Percentiles rank a stretch among this genome's conserved stretches.
Evolutionary conservation across 2,797 vertebrate genomes (phyloP).

Genomic region (Poeciliopsis turneri): DNA sequence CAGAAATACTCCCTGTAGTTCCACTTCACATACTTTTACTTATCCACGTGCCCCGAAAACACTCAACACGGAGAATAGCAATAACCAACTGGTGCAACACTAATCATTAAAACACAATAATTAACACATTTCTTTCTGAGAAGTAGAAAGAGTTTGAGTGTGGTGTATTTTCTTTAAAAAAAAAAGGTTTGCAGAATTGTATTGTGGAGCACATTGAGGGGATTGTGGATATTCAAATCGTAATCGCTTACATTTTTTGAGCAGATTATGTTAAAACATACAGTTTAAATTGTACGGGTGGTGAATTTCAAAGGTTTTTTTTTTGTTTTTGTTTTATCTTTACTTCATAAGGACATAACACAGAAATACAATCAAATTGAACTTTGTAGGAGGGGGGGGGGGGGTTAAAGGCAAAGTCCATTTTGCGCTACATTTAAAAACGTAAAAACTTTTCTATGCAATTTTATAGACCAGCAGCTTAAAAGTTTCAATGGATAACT

Average conservation of each 20-base stretch:
- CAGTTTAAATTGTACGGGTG: slow-evolving; percentile 14
- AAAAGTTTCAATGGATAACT: slow-evolving; percentile 16
- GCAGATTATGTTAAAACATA: slow-evolving; percentile 26
- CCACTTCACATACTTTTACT: slow-evolving; percentile 8
- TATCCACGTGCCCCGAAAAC: background rate
- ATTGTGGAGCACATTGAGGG: slow-evolving; percentile 1
- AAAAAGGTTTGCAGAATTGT: background rate
- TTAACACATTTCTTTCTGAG: background rate
- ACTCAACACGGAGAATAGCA: background rate
- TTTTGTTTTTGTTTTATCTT: background rate
- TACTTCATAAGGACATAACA: slow-evolving; percentile 26
- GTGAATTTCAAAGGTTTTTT: slow-evolving; percentile 22
- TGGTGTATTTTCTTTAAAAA: background rate
- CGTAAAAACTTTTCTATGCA: background rate
- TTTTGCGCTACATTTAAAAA: background rate
- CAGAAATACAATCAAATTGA: slow-evolving; percentile 35
- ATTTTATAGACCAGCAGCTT: slow-evolving; percentile 8
- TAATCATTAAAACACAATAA: slow-evolving; percentile 14
- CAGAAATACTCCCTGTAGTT: slow-evolving; percentile 9
- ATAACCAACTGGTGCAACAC: slow-evolving; percentile 13
- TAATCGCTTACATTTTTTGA: slow-evolving; percentile 5
- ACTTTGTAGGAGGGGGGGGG: background rate
- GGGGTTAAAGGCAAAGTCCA: background rate
- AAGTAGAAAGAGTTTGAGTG: background rate
- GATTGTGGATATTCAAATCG: slow-evolving; percentile 1